Conservation (phyloP, 2,888 invertebrate genomes). For the Drosophila kuntzei region DNA sequence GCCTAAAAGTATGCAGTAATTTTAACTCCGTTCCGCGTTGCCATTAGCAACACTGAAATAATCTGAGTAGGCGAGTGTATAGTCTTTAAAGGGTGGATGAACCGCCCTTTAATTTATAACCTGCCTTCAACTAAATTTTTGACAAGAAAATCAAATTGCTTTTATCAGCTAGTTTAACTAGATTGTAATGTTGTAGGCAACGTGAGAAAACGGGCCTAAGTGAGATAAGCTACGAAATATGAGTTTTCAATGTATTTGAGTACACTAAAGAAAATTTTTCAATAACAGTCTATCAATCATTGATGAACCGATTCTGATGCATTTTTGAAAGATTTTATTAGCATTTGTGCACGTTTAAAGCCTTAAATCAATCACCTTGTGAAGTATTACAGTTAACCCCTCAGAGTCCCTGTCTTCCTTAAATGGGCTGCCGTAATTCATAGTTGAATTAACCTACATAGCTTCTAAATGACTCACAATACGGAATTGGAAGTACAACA, state of each 20-base stretch:
- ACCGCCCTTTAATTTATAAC: too few species aligned
- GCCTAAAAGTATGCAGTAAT: too few species aligned
- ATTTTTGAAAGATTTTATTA: constrained; percentile 11
- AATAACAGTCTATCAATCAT: constrained; percentile 31
- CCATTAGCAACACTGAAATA: too few species aligned
- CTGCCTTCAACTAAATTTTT: too few species aligned
- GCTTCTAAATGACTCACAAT: not conserved
- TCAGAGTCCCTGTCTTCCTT: not conserved
- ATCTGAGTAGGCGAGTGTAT: too few species aligned
- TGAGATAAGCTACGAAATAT: too few species aligned
- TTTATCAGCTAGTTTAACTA: too few species aligned
- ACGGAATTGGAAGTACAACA: not conserved
- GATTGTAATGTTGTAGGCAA: too few species aligned
- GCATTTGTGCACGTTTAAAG: constrained; percentile 27
- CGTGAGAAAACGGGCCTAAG: too few species aligned
- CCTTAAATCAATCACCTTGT: constrained; percentile 15
- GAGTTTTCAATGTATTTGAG: not conserved
- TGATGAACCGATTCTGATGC: constrained; percentile 23
- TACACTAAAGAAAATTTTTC: constrained; percentile 4
- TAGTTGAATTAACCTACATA: not conserved
- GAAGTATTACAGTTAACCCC: not conserved
- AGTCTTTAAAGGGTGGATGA: too few species aligned
- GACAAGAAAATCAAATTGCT: too few species aligned
- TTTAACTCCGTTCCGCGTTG: too few species aligned
- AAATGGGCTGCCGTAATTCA: not conserved